Evolutionary conservation across 1,140 invertebrate species (phyloP), one percentile per base, ranked within the genome.

Genomic region (Saccostrea echinata): DNA sequence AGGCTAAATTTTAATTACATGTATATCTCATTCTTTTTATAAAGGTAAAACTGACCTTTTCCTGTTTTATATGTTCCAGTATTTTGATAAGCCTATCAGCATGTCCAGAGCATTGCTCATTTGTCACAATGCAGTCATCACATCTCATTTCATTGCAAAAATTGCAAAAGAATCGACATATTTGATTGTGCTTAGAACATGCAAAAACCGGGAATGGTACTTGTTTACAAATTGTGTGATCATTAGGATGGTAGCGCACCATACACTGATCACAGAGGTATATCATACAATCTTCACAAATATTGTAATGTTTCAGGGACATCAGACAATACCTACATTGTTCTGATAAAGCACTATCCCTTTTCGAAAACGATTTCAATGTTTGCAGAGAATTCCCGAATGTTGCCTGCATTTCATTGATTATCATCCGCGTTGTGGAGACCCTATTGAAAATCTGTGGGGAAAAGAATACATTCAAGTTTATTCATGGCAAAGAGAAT

Each of bases 261-360:
- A 12, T 30, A 33, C 68, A 76, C 13, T 30, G 13, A 4, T 76
- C 68, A 76, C 68, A 76, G 68, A 76, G 27, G 27, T 33, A 76
- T 16, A 76, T 30, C 68, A 76, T 76, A 12, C 68, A 76, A 33
- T 76, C 24, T 76, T 76, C 68, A 76, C 68, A 76, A 76, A 76
- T 30, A 16, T 76, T 76, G 68, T 76, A 76, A 16, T 4, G 68
- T 30, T 76, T 13, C 24, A 6, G 12, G 33, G 24, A 30, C 30
- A 11, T 30, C 16, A 8, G 12, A 76, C 68, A 76, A 76, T 30
- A 76, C 33, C 27, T 76, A 33, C 68, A 76, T 1, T 76, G 24
- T 21, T 61, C 55, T 4, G 55, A 21, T n/a, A 61, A 61, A 61
- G 13, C 18, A n/a, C 27, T 13, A 2, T 76, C 68, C 68, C 27